Percentiles rank a stretch among this genome's conserved stretches.
phyloP scores from a whole-genome alignment of 2,888 invertebrate genomes.

The Dicyrtomina minuta region DNA sequence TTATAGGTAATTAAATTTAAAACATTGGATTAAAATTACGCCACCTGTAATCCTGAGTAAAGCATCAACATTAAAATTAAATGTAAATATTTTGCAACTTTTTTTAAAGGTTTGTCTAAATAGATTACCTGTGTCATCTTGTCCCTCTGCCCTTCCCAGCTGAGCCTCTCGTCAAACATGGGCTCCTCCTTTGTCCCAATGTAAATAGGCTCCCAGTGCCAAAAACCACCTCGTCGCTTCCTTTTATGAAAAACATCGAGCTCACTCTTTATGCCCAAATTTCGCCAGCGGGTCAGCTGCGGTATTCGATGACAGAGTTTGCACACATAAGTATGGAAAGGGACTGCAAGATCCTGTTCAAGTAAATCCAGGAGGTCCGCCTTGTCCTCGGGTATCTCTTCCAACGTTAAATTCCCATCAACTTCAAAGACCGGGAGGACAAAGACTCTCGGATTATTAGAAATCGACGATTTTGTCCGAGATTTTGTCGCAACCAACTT shows the following conservation, averaged over 20 bases:
- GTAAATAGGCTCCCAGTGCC: slow-evolving; percentile 92
- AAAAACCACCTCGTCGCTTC: slow-evolving; percentile 72
- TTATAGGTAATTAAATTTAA: too few species aligned
- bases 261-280: not conserved
- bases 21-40: too few species aligned
- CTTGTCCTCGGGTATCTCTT: slow-evolving; percentile 72
- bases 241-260: slow-evolving; percentile 83
- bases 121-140: slow-evolving; percentile 98
- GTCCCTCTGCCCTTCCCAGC: slow-evolving; percentile 92
- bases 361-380: slow-evolving; percentile 69
- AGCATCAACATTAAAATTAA: too few species aligned
- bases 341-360: slow-evolving; percentile 74
- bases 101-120: too few species aligned
- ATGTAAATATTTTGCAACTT: too few species aligned
- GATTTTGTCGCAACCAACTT: not conserved
- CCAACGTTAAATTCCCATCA: slow-evolving; percentile 62
- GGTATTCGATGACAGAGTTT: slow-evolving; percentile 72
- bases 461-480: too few species aligned
- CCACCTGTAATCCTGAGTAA: too few species aligned
- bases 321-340: slow-evolving; percentile 87
- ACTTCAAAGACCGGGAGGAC: slow-evolving; percentile 89
- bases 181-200: slow-evolving; percentile 87
- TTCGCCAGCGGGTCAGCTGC: slow-evolving; percentile 21
- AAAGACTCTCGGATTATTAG: too few species aligned
- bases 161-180: slow-evolving; percentile 83